Base-by-base conservation (phyloP, 2,113 vertebrate species). In the Dendrocopos noguchii region DNA sequence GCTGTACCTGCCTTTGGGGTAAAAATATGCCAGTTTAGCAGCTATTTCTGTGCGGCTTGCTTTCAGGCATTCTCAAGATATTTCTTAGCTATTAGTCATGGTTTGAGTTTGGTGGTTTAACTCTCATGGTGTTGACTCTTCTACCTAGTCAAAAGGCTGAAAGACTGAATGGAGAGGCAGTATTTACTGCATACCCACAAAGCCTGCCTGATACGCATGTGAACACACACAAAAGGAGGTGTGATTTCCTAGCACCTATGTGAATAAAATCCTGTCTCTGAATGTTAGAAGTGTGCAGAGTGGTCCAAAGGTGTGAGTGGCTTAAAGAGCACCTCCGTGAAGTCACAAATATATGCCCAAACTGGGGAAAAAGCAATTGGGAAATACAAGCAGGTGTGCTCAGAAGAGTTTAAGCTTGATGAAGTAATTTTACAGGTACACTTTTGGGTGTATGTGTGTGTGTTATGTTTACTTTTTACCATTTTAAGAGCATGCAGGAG, bases 71-170 rank as follows among this genome's bases (percentile, higher is more conserved):
- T 87, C 81, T 87, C 68, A 34, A 72, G 80, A 29, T 94, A 84
- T 70, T 94, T 87, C 73, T 71, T 87, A 73, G 63, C 77, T 94
- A 60, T 93, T 95, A 88, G 68, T 92, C 70, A 53, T 57, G 89
- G 72, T 82, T 84, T 3, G 33, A 21, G 31, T 78, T 79, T 80
- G 76, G 15, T 67, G 20, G 61, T 53, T 80, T 34, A 74, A 90
- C 60, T 90, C 57, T 72, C 34, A 1, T 46, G 10, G 10, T 59
- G 29, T 92, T 86, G 85, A 53, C 61, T 88, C 80, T 52, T 29
- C 52, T 78, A 70, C 53, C 39, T 53, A 6, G 21, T 63, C 63
- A 64, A 67, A 66, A 74, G 63, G 52, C 33, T 75, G 44, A 60
- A 95, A 39, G 27, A 82, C 31, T 7, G 18, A 76, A 42, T 2